These are phyloP conservation scores for Trachops cirrhosus DNA, from an alignment of 2,797 vertebrate genomes.

Conservation along the genomic window DNA sequence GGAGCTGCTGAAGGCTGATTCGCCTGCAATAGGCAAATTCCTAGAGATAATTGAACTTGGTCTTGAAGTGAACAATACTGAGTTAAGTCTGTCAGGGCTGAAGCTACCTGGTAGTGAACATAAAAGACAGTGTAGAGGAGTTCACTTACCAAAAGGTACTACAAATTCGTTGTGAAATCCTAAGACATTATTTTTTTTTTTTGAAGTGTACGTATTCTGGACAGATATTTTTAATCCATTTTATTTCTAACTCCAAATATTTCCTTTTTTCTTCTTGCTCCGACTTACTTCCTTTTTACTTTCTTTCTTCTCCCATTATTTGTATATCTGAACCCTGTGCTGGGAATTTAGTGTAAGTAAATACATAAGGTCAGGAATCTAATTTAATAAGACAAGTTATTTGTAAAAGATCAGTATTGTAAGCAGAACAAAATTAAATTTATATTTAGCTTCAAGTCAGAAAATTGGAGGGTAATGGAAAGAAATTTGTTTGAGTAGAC, in stretches of 20 bases:
- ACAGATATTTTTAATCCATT: background rate
- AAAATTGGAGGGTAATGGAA: conserved; percentile 36
- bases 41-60: conserved; percentile 43
- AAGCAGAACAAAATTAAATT: conserved; percentile 62
- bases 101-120: conserved; percentile 11
- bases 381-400: conserved; percentile 62
- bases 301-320: conserved; percentile 21
- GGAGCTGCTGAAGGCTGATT: background rate
- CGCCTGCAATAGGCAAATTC: background rate
- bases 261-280: background rate
- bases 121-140: conserved; percentile 50
- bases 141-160: conserved; percentile 55
- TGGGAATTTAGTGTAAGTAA: conserved; percentile 42
- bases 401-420: conserved; percentile 62
- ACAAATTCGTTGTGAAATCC: conserved; percentile 29
- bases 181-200: conserved; percentile 48
- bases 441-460: conserved; percentile 54
- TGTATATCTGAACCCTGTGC: background rate
- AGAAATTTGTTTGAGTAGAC: conserved; percentile 29
- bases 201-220: background rate
- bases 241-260: background rate
- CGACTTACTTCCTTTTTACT: background rate
- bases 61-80: conserved; percentile 52
- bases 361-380: conserved; percentile 46
- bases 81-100: conserved; percentile 43